These are phyloP conservation scores for Apogon hyalosoma DNA, from an alignment of 2,797 vertebrate genomes.

Conservation along the genomic window DNA sequence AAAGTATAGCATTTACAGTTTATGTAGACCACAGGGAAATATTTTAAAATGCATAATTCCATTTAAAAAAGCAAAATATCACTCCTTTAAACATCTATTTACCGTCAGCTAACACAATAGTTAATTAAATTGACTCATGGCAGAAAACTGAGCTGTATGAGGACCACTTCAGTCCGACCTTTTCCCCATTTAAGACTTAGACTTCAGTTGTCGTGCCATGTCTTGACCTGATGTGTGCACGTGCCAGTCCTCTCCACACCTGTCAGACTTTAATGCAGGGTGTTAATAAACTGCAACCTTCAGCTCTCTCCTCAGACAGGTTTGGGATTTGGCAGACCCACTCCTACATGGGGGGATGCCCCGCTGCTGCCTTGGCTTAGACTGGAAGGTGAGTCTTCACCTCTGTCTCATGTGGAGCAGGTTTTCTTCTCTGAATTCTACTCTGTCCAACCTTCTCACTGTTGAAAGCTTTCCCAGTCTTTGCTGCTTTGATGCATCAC, in stretches of 20 bases:
- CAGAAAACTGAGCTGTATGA: background rate
- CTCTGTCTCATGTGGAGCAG: slow-evolving; percentile 3
- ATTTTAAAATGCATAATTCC: too few species aligned
- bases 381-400: slow-evolving; percentile 21
- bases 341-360: background rate
- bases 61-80: too few species aligned
- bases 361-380: background rate
- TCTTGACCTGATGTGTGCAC: too few species aligned
- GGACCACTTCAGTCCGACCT: background rate
- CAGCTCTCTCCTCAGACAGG: background rate
- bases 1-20: too few species aligned
- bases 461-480: slow-evolving; percentile 12
- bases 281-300: background rate
- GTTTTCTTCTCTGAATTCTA: slow-evolving; percentile 1
- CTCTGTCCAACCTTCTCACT: slow-evolving; percentile 10
- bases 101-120: background rate
- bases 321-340: slow-evolving; percentile 2
- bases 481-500: slow-evolving; percentile 20
- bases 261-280: background rate
- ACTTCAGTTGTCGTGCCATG: too few species aligned
- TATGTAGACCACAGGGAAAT: too few species aligned
- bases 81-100: background rate
- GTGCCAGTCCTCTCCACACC: background rate
- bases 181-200: too few species aligned
- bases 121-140: background rate